These are phyloP conservation scores for Hylaeus volcanicus DNA, from an alignment of 1,140 invertebrate genomes.

Conservation along the genomic window DNA sequence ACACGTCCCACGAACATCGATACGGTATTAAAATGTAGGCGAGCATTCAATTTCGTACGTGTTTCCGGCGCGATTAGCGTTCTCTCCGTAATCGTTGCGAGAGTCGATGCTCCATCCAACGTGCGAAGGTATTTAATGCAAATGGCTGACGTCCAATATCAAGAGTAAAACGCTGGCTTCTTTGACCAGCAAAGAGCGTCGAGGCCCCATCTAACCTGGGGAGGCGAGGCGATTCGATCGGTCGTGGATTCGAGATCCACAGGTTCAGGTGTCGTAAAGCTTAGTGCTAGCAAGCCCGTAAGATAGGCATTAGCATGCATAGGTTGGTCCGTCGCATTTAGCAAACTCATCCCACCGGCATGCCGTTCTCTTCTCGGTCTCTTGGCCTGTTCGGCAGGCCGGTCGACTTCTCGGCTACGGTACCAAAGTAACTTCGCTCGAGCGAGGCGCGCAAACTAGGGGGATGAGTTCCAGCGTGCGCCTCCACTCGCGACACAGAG, in stretches of 20 bases:
- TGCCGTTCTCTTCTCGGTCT: conserved; percentile 21
- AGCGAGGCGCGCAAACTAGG: conserved; percentile 14
- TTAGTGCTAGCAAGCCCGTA: conserved; percentile 62
- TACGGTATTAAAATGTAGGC: too few relatives aligned
- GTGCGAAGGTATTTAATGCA: conserved; percentile 9
- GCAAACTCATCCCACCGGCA: conserved; percentile 53
- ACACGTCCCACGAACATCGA: too few relatives aligned
- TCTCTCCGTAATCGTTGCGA: conserved; percentile 10
- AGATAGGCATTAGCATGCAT: conserved; percentile 77
- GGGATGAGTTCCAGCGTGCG: conserved; percentile 8
- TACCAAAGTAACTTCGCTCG: conserved; percentile 9
- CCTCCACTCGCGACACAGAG: conserved; percentile 9
- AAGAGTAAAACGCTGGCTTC: conserved; percentile 25
- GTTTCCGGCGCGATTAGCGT: not conserved
- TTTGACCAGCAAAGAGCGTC: conserved; percentile 35
- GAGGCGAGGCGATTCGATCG: conserved; percentile 34
- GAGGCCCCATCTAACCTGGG: not conserved
- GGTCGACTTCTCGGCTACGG: conserved; percentile 3
- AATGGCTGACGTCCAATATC: conserved; percentile 25
- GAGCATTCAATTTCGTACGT: not conserved
- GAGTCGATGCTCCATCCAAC: not conserved
- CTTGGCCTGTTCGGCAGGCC: not conserved
- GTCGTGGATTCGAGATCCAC: conserved; percentile 59
- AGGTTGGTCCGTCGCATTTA: conserved; percentile 74
- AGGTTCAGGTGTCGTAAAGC: conserved; percentile 65